Base-by-base conservation (phyloP, 2,797 vertebrate genomes). In the Acipenser oxyrinchus region DNA sequence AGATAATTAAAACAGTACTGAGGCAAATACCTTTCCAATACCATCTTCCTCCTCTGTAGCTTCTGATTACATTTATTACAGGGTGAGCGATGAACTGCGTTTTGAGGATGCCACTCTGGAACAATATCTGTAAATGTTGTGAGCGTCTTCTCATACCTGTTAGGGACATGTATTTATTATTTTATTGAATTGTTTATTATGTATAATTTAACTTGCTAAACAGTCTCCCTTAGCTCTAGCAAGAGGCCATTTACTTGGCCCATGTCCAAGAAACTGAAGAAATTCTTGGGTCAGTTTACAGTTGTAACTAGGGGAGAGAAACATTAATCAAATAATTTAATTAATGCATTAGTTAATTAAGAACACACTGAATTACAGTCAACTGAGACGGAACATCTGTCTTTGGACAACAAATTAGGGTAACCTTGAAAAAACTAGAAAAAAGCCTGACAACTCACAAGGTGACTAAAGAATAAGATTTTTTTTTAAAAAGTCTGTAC, bases 61-160 rank as follows among this genome's bases (percentile, higher is more conserved):
- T 76, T 87, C 70, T 71, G 82, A 60, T 71, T 49, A 79, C 96
- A 99, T 3, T 67, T 78, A 67, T 85, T 94, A 80, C 96, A 99
- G 0, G 87, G 87, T 59, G 88, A 83, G 10, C 70, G 64, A 73
- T 95, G 91, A 71, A 82, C 64, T 5, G 95, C 93, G 0, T 87
- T 85, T 13, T 95, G 90, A 0, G 96, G 96, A 55, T 81, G 86
- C 96, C 95, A 98, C 1, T 94, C 90, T 48, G 89, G 80, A 11
- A 86, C 11, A 52, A 91, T 64, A n/a, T 89, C 89, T 49, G 90
- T 92, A 79, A 96, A 93, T 0, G 93, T 93, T 60, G 92, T 88
- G 64, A 98, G 77, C 60, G 84, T 90, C 76, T 92, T 94, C 65
- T 65, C 70, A 68, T 75, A 74, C 18, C 96, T 99, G 57, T 49